A percentile compares a stretch with the other conserved stretches of the same genome.
phyloP scores from a whole-genome alignment of 2,797 vertebrate species.

The Chrysocyon brachyurus region DNA sequence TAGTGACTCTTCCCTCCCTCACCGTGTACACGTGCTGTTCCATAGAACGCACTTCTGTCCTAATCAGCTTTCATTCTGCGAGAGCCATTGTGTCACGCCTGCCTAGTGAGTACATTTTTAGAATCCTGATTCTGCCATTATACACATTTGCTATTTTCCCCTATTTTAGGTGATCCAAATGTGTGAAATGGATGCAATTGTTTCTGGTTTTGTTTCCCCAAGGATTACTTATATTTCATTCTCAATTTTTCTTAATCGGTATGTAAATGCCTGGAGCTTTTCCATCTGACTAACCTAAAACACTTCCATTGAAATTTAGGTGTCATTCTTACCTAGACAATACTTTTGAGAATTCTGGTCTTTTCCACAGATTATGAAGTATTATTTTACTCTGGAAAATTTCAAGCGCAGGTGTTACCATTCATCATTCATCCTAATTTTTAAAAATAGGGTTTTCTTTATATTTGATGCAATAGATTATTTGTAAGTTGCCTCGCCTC shows the following conservation, averaged over 20 bases:
- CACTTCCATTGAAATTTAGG: neutral
- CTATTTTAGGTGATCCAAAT: neutral
- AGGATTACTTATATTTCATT: neutral
- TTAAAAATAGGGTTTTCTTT: neutral
- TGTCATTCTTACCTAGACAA: conserved; percentile 1
- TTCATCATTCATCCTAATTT: conserved; percentile 26
- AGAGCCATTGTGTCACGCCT: neutral
- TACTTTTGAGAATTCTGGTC: conserved; percentile 2
- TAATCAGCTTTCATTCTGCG: neutral
- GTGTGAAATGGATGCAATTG: neutral
- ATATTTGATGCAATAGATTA: neutral
- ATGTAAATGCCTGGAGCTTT: neutral
- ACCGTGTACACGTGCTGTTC: neutral
- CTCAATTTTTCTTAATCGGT: conserved; percentile 40
- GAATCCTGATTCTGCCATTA: neutral
- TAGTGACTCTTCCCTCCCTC: neutral
- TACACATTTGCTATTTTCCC: neutral
- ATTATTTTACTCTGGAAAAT: conserved; percentile 36
- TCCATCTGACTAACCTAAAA: conserved; percentile 13
- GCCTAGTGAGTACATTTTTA: neutral
- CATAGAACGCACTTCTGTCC: neutral
- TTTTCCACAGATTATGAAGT: conserved; percentile 33
- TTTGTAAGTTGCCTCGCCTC: conserved; percentile 16
- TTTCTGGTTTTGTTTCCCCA: neutral
- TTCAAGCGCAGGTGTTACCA: conserved; percentile 2